A percentile compares a stretch with the other conserved stretches of the same genome.
Evolutionary conservation across 2,888 invertebrate species (phyloP).

Genomic region (Rutpela maculata): DNA sequence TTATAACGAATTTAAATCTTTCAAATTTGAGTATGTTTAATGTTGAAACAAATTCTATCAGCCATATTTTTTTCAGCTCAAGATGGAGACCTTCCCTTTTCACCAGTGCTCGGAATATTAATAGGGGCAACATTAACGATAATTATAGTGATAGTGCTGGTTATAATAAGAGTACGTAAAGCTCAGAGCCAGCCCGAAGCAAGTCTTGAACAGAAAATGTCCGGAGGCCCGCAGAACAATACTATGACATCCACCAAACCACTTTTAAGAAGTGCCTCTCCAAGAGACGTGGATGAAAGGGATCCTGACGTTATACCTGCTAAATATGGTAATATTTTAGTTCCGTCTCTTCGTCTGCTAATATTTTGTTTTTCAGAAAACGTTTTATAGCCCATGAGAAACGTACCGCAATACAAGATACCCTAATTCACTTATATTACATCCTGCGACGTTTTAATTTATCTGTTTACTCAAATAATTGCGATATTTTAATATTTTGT

Average conservation of each 20-base stretch:
- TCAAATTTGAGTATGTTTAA: too few species aligned
- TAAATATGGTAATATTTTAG: slow-evolving; percentile 78
- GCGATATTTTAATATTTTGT: too few species aligned
- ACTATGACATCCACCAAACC: slow-evolving; percentile 71
- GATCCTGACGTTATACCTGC: slow-evolving; percentile 87
- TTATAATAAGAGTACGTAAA: slow-evolving; percentile 75
- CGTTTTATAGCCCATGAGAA: background rate
- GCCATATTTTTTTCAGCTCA: slow-evolving; percentile 73
- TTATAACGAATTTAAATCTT: too few species aligned
- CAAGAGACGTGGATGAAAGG: slow-evolving; percentile 76
- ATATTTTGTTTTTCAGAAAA: background rate
- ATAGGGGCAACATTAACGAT: slow-evolving; percentile 77
- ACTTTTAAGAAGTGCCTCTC: slow-evolving; percentile 70
- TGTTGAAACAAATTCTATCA: too few species aligned
- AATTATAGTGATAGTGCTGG: slow-evolving; percentile 74
- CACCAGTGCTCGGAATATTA: slow-evolving; percentile 77
- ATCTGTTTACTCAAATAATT: too few species aligned
- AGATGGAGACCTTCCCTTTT: slow-evolving; percentile 76
- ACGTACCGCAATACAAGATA: too few species aligned
- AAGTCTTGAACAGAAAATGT: slow-evolving; percentile 73
- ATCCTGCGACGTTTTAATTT: too few species aligned
- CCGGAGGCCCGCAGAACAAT: slow-evolving; percentile 69
- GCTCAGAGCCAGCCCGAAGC: slow-evolving; percentile 66
- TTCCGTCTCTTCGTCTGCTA: background rate
- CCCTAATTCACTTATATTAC: too few species aligned